Evolutionary conservation across 2,888 invertebrate species (phyloP), one percentile per base, ranked within the genome.

Genomic region (Epinotia demarniana): DNA sequence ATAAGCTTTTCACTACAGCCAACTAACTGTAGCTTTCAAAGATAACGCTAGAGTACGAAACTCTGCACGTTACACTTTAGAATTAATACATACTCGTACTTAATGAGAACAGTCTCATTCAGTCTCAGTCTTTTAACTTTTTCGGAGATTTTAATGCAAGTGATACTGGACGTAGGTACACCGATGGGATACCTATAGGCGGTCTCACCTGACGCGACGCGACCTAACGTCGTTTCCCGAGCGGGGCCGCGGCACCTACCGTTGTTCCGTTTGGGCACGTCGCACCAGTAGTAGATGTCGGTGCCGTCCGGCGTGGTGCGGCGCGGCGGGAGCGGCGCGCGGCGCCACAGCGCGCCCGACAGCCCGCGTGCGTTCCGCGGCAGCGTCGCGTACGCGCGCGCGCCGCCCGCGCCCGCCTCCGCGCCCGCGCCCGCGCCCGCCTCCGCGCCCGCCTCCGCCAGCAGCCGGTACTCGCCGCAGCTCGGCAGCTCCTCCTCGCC

Each of bases 211-310:
- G 19, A 4, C 1, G 19, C 46, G 13, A 57, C 13, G 68, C 13
- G 68, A 13, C 3, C 18, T 18, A 43, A 13, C 13, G 16, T 12
- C n/a, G 12, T 9, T 19, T 18, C 19, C 0, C 1, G 2, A 55
- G 8, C 33, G 13, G 16, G 11, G 18, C 63, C 69, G 60, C 63
- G 0, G 4, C 67, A 73, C 82, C 88, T 92, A 96, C 96, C 95
- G 92, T 94, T 89, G 73, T 88, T 86, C 71, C 90, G 93, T 84
- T 95, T 95, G 82, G 96, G 96, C 90, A 97, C 90, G 93, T 97
- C 97, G 94, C 97, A 97, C 97, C 97, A 97, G 94, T 97, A 97
- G 95, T 96, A 97, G 87, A 97, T 96, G 87, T 96, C 96, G 78
- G 97, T 97, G 83, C 97, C 97, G 92, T 98, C 97, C 43, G 97